A percentile compares a stretch with the other conserved stretches of the same genome.
Evolutionary conservation across 2,797 vertebrate species (phyloP).

Genomic region (Mus caroli): DNA sequence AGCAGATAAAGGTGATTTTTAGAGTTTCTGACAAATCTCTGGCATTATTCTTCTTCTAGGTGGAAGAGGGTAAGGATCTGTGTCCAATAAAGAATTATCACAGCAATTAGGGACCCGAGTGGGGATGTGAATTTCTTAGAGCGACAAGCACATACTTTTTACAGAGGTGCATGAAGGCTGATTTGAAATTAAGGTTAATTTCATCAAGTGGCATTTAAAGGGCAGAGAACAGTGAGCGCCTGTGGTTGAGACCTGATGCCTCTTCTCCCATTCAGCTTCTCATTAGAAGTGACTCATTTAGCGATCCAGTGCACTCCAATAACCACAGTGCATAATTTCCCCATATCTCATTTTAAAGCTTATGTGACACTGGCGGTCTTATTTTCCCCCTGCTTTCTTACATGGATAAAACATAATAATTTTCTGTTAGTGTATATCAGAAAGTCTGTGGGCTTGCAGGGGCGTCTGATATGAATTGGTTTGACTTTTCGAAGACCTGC

Average conservation of each 20-base stretch:
- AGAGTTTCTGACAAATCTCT: constrained; percentile 12
- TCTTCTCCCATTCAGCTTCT: not conserved
- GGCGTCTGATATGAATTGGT: not conserved
- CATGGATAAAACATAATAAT: constrained; percentile 29
- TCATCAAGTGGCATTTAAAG: not conserved
- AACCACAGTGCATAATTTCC: not conserved
- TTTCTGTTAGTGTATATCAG: not conserved
- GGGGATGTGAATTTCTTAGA: constrained; percentile 39
- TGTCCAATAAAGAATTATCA: not conserved
- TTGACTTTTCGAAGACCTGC: not conserved
- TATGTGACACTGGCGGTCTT: not conserved
- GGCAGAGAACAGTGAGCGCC: not conserved
- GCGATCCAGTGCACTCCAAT: not conserved
- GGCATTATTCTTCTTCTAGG: constrained; percentile 26
- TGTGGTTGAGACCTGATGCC: not conserved
- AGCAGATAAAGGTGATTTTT: constrained; percentile 17
- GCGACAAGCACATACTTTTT: not conserved
- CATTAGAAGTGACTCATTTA: not conserved
- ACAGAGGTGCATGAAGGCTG: not conserved
- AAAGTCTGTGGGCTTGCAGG: not conserved
- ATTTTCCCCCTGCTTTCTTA: constrained; percentile 31
- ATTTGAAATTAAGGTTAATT: constrained; percentile 52
- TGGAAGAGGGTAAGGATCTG: not conserved
- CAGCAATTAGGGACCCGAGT: not conserved
- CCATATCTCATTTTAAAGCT: constrained; percentile 41